Conservation (phyloP, 1,140 invertebrate genomes). For the Tetranychus cinnabarinus region DNA sequence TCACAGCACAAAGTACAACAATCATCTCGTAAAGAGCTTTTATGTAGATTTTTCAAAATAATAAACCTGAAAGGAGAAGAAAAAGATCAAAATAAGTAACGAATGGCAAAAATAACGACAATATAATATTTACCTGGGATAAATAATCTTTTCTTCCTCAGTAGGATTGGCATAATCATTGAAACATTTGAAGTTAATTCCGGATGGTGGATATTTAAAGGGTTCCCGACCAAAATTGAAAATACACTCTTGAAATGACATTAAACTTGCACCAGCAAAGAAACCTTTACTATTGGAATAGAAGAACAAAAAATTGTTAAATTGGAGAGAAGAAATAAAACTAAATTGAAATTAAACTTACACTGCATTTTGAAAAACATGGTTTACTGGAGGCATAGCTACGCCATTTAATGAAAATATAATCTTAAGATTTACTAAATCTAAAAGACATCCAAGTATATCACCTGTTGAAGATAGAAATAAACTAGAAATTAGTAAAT, state of each 20-base stretch:
- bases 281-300: slow-evolving; percentile 39
- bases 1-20: slow-evolving; percentile 72
- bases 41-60: slow-evolving; percentile 41
- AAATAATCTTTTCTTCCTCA: slow-evolving; percentile 40
- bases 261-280: slow-evolving; percentile 80
- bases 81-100: slow-evolving; percentile 1
- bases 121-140: slow-evolving; percentile 24
- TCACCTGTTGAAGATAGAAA: slow-evolving; percentile 29
- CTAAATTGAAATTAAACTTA: slow-evolving; percentile 21
- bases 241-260: slow-evolving; percentile 80
- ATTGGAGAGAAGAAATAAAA: background rate
- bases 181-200: slow-evolving; percentile 39
- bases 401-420: slow-evolving; percentile 61
- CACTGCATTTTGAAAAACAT: slow-evolving; percentile 53
- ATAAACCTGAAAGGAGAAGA: slow-evolving; percentile 33
- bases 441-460: slow-evolving; percentile 55
- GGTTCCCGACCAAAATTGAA: slow-evolving; percentile 73
- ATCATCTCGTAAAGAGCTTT: slow-evolving; percentile 52
- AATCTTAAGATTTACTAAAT: slow-evolving; percentile 40
- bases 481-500: background rate
- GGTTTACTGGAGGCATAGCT: slow-evolving; percentile 35
- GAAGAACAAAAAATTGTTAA: slow-evolving; percentile 1
- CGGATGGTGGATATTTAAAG: slow-evolving; percentile 49
- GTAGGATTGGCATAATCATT: slow-evolving; percentile 47
- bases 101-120: background rate